Evolutionary conservation across 1,140 invertebrate species (phyloP).

Genomic region (Chionoecetes opilio): DNA sequence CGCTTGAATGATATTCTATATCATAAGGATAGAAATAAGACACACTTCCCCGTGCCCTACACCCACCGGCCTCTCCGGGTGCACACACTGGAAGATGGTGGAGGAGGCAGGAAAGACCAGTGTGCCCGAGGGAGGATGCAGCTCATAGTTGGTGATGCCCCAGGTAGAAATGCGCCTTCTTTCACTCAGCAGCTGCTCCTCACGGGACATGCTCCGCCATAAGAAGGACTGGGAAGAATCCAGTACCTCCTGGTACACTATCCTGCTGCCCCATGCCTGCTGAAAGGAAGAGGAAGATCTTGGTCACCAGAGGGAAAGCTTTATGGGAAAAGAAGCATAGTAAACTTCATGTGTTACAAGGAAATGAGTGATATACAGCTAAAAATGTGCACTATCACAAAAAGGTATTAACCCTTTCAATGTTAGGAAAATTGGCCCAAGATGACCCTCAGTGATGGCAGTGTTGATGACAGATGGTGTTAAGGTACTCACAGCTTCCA

Average conservation of each 20-base stretch:
- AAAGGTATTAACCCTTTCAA: no score
- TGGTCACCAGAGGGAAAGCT: no score
- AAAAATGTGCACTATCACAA: no score
- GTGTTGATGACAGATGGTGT: no score
- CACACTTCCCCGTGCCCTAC: neutral
- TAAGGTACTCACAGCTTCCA: slow-evolving; percentile 69
- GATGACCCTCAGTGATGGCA: no score
- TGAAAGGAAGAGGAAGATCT: neutral
- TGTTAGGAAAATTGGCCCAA: no score
- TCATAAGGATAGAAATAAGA: neutral
- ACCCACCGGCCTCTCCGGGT: slow-evolving; percentile 88
- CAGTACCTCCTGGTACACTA: slow-evolving; percentile 79
- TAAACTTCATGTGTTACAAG: no score
- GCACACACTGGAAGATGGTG: slow-evolving; percentile 91
- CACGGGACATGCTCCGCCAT: slow-evolving; percentile 86
- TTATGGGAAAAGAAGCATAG: no score
- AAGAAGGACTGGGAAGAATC: slow-evolving; percentile 77
- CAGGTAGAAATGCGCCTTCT: slow-evolving; percentile 94
- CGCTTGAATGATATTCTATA: neutral
- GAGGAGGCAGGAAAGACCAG: slow-evolving; percentile 96
- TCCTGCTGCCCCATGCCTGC: slow-evolving; percentile 73
- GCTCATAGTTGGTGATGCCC: slow-evolving; percentile 97
- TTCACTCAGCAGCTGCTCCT: slow-evolving; percentile 96
- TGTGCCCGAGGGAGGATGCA: slow-evolving; percentile 91
- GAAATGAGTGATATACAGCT: no score